Evolutionary conservation across 2,888 invertebrate genomes (phyloP).

Genomic region (Philonicus albiceps): DNA sequence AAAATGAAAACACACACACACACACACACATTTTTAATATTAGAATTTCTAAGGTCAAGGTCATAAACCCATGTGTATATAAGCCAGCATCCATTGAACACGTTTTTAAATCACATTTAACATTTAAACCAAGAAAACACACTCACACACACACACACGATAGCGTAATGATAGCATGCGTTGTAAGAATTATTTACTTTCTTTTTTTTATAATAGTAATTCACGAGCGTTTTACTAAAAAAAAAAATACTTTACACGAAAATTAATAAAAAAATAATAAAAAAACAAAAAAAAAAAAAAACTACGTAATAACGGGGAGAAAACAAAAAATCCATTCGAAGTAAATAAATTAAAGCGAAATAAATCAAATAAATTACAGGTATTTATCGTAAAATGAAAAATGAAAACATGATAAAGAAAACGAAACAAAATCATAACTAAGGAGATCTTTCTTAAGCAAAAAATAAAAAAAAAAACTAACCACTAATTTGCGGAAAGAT

Average conservation of each 20-base stretch:
- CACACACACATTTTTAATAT: slow-evolving; percentile 23
- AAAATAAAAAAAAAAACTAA: not conserved
- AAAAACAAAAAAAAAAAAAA: not conserved
- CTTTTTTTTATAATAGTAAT: slow-evolving; percentile 35
- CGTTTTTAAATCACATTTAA: slow-evolving; percentile 35
- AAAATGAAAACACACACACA: not conserved
- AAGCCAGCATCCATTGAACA: slow-evolving; percentile 10
- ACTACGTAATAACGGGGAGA: not conserved
- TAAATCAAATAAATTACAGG: slow-evolving; percentile 40
- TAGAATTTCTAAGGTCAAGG: slow-evolving; percentile 25
- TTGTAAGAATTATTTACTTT: slow-evolving; percentile 33
- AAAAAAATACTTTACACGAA: slow-evolving; percentile 25
- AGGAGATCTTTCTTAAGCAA: not conserved
- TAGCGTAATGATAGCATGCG: slow-evolving; percentile 23
- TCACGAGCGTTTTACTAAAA: slow-evolving; percentile 36
- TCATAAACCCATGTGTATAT: slow-evolving; percentile 23
- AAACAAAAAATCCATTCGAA: not conserved
- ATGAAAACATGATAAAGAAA: slow-evolving; percentile 18
- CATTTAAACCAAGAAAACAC: too few relatives aligned
- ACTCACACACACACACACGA: not conserved
- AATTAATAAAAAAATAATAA: not conserved
- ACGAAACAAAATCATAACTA: not conserved
- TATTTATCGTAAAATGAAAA: slow-evolving; percentile 16
- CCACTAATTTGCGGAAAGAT: slow-evolving; percentile 9
- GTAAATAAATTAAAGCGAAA: slow-evolving; percentile 4